Evolutionary conservation across 2,888 invertebrate genomes (phyloP).

Genomic region (Amphiduros pacificus): DNA sequence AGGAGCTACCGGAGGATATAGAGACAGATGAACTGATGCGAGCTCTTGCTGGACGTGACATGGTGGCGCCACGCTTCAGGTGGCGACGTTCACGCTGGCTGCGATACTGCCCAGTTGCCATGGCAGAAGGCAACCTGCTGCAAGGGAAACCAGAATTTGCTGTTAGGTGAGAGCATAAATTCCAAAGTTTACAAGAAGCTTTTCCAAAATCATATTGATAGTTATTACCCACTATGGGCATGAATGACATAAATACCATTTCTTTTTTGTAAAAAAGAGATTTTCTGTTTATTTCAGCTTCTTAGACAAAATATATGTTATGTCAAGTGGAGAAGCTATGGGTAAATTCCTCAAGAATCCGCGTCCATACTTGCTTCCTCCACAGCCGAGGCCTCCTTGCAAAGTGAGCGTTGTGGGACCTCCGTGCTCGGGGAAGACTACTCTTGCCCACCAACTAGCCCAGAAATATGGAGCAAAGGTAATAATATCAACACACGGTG

Average conservation of each 20-base stretch:
- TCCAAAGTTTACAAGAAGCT: too few relatives aligned
- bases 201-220: too few relatives aligned
- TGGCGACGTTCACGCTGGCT: conserved; percentile 56
- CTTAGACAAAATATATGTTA: conserved; percentile 57
- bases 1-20: conserved; percentile 53
- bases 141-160: conserved; percentile 57
- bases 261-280: too few relatives aligned
- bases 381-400: conserved; percentile 57
- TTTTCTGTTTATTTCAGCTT: conserved; percentile 47
- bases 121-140: conserved; percentile 54
- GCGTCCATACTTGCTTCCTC: conserved; percentile 54
- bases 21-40: conserved; percentile 57
- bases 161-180: conserved; percentile 45
- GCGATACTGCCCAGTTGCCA: conserved; percentile 56
- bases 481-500: conserved; percentile 15
- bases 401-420: conserved; percentile 55
- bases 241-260: too few relatives aligned
- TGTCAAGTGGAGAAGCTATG: conserved; percentile 55
- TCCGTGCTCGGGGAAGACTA: conserved; percentile 55
- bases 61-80: conserved; percentile 52
- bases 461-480: conserved; percentile 55
- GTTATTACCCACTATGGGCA: too few relatives aligned
- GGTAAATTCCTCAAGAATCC: conserved; percentile 59
- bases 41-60: conserved; percentile 44
- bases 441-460: conserved; percentile 49